Evolutionary conservation across 2,888 invertebrate genomes (phyloP).

Genomic region (Lymantria monacha): DNA sequence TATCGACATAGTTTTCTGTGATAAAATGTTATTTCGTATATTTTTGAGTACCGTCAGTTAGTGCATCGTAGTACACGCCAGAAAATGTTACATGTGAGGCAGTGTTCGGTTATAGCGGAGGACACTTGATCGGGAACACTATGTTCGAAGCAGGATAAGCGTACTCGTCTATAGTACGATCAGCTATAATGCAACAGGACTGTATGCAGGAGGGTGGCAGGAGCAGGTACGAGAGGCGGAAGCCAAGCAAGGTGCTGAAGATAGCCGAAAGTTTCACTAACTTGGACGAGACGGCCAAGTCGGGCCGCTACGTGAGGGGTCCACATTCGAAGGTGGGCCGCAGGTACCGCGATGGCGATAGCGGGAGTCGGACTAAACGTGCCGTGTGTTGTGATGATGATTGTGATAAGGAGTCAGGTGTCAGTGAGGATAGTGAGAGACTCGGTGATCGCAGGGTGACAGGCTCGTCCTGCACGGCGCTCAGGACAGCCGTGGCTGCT

Average conservation of each 20-base stretch:
- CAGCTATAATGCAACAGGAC: slow-evolving; percentile 80
- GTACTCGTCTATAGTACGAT: slow-evolving; percentile 43
- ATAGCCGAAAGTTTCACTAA: slow-evolving; percentile 81
- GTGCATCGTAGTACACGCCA: slow-evolving; percentile 45
- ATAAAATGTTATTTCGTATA: slow-evolving; percentile 69
- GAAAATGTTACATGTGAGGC: slow-evolving; percentile 54
- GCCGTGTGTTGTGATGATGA: slow-evolving; percentile 73
- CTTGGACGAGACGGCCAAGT: slow-evolving; percentile 74
- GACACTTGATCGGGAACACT: slow-evolving; percentile 60
- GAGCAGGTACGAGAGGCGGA: slow-evolving; percentile 73
- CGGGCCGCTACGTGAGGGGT: slow-evolving; percentile 70
- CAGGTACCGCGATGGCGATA: slow-evolving; percentile 60
- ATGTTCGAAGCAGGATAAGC: slow-evolving; percentile 77
- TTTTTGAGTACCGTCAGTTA: slow-evolving; percentile 65
- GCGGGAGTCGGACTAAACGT: slow-evolving; percentile 55
- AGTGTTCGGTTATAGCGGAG: slow-evolving; percentile 51
- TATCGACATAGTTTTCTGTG: slow-evolving; percentile 64
- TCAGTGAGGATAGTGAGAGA: slow-evolving; percentile 73
- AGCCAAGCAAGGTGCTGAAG: slow-evolving; percentile 77
- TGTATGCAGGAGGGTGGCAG: slow-evolving; percentile 59
- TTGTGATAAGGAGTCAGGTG: slow-evolving; percentile 78
- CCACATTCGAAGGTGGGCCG: slow-evolving; percentile 69
- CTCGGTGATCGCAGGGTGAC: slow-evolving; percentile 72
- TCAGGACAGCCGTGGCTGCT: slow-evolving; percentile 95
- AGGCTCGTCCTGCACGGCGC: slow-evolving; percentile 90